A percentile compares a stretch with the other conserved stretches of the same genome.
These are phyloP conservation scores for Deilephila elpenor DNA, from an alignment of 2,888 invertebrate species.

Conservation along the genomic window DNA sequence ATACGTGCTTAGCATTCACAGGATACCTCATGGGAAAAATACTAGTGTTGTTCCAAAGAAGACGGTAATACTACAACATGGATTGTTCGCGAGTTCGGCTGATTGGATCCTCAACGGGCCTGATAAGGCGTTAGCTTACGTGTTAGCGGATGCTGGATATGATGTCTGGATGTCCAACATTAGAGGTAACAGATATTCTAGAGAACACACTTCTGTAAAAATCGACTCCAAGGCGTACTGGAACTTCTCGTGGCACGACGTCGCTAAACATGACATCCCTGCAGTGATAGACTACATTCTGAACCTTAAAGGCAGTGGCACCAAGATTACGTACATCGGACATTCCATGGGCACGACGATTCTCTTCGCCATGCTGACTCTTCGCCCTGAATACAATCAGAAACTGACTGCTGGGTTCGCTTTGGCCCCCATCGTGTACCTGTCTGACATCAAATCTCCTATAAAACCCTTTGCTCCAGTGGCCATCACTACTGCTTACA, in stretches of 20 bases:
- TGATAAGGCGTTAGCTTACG: constrained; percentile 87
- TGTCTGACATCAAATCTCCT: constrained; percentile 87
- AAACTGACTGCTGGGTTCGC: constrained; percentile 87
- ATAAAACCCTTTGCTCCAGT: constrained; percentile 87
- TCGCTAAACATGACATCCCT: constrained; percentile 93
- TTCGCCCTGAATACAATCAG: constrained; percentile 87
- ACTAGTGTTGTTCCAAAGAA: constrained; percentile 55
- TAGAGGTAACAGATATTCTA: constrained; percentile 91
- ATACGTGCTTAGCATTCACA: constrained; percentile 91
- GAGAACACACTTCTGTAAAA: constrained; percentile 84
- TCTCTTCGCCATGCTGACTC: constrained; percentile 88
- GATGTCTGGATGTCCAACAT: constrained; percentile 94
- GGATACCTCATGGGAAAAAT: constrained; percentile 87
- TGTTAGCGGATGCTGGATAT: constrained; percentile 88
- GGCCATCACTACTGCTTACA: constrained; percentile 83
- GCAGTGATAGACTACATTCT: constrained; percentile 89
- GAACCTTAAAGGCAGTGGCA: constrained; percentile 57
- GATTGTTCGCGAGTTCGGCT: constrained; percentile 90
- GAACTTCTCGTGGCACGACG: constrained; percentile 94
- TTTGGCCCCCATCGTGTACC: constrained; percentile 88
- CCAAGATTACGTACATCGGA: constrained; percentile 89
- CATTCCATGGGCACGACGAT: constrained; percentile 96
- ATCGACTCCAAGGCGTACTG: constrained; percentile 87
- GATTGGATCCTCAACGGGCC: constrained; percentile 91
- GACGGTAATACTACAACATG: constrained; percentile 90